These are phyloP conservation scores for Elgaria multicarinata DNA, from an alignment of 2,113 vertebrate genomes.

Conservation along the genomic window DNA sequence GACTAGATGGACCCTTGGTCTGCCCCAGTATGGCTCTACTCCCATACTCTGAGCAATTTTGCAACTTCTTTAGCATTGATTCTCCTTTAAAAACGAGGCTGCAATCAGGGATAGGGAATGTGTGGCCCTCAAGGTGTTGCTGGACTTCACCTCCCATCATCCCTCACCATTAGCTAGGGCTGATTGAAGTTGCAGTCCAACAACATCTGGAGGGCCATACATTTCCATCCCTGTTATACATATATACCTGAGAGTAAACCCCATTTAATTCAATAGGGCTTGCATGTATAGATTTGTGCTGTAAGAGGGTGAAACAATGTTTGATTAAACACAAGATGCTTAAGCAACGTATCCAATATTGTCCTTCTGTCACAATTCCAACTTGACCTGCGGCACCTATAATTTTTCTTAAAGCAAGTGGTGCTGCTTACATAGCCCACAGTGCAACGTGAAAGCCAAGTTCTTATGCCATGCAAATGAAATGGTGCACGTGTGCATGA, in stretches of 20 bases:
- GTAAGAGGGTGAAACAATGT: neutral
- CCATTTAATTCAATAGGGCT: too few relatives aligned
- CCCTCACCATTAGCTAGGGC: too few relatives aligned
- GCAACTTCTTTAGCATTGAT: neutral
- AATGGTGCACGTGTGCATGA: neutral
- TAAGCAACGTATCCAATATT: neutral
- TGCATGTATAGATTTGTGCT: neutral
- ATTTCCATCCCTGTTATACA: too few relatives aligned
- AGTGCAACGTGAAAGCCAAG: neutral
- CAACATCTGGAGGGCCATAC: too few relatives aligned
- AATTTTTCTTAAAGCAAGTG: neutral
- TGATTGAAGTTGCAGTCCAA: too few relatives aligned
- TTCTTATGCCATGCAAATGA: neutral
- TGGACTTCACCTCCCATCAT: too few relatives aligned
- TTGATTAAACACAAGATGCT: neutral
- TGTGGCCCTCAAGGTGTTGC: too few relatives aligned
- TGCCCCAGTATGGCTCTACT: too few relatives aligned
- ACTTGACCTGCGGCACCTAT: neutral
- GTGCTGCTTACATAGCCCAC: neutral
- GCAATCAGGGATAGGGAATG: too few relatives aligned
- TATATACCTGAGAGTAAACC: too few relatives aligned
- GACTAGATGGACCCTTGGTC: too few relatives aligned
- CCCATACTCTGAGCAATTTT: neutral
- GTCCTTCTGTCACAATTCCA: neutral
- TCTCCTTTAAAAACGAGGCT: neutral